These are phyloP conservation scores for Monochamus saltuarius DNA, from an alignment of 1,140 invertebrate genomes.

Conservation along the genomic window DNA sequence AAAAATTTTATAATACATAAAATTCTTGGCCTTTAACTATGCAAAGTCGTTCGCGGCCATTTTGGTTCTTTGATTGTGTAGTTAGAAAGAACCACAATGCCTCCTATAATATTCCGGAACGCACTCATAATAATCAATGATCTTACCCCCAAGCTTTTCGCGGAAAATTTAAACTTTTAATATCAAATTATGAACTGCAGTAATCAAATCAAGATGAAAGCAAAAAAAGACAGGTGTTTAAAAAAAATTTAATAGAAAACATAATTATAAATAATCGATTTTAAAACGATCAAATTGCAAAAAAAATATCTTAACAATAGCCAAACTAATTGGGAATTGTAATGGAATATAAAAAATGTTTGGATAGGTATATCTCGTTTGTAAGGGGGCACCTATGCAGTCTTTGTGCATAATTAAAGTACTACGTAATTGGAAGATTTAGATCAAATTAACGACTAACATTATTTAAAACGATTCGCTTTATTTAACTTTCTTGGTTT, in stretches of 20 bases:
- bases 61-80: too few relatives aligned
- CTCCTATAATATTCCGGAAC: too few relatives aligned
- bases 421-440: constrained; percentile 5
- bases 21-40: too few relatives aligned
- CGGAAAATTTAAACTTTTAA: too few relatives aligned
- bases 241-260: constrained; percentile 30
- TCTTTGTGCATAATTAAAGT: constrained; percentile 13
- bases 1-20: too few relatives aligned
- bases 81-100: too few relatives aligned
- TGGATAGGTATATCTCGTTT: not conserved
- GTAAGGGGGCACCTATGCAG: not conserved
- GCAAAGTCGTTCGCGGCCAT: too few relatives aligned
- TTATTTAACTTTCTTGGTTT: constrained; percentile 26
- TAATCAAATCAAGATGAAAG: not conserved
- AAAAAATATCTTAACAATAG: constrained; percentile 9
- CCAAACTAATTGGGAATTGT: constrained; percentile 7
- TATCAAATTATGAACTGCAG: too few relatives aligned
- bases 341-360: constrained; percentile 10
- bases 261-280: constrained; percentile 1
- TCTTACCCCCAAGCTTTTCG: too few relatives aligned
- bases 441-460: constrained; percentile 4
- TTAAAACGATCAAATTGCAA: too few relatives aligned
- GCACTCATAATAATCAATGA: too few relatives aligned
- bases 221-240: constrained; percentile 1
- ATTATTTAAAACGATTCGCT: not conserved